A percentile compares a stretch with the other conserved stretches of the same genome.
These are phyloP conservation scores for Mus pahari DNA, from an alignment of 2,113 vertebrate species.

Conservation along the genomic window DNA sequence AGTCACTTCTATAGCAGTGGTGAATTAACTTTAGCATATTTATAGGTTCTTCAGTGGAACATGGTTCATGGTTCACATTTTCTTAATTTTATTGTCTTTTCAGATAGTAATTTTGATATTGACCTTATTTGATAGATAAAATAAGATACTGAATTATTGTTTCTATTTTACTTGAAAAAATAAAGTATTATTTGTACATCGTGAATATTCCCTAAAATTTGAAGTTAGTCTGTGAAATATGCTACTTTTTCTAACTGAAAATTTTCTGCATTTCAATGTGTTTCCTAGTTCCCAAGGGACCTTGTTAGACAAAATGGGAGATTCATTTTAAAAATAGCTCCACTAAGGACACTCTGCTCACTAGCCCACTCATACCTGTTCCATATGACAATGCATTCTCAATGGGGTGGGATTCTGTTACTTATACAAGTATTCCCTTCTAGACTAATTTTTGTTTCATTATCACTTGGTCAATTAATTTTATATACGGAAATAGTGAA, in stretches of 20 bases:
- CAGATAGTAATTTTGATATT: background rate
- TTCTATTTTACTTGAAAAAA: slow-evolving; percentile 9
- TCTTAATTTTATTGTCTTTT: background rate
- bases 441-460: background rate
- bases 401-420: background rate
- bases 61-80: background rate
- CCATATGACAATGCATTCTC: slow-evolving; percentile 36
- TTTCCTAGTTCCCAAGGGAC: slow-evolving; percentile 41
- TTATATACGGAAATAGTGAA: background rate
- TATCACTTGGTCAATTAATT: slow-evolving; percentile 1
- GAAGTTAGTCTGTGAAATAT: background rate
- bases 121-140: slow-evolving; percentile 15
- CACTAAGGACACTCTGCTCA: background rate
- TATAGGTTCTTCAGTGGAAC: background rate
- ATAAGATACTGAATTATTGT: background rate
- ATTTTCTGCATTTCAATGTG: slow-evolving; percentile 6
- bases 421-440: background rate
- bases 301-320: slow-evolving; percentile 53
- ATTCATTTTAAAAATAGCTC: slow-evolving; percentile 60
- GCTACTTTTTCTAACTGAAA: slow-evolving; percentile 5
- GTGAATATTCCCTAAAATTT: background rate
- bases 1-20: background rate
- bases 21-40: background rate
- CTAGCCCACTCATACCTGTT: background rate
- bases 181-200: background rate